Conservation (phyloP, 2,113 vertebrate species). For the Galemys pyrenaicus region DNA sequence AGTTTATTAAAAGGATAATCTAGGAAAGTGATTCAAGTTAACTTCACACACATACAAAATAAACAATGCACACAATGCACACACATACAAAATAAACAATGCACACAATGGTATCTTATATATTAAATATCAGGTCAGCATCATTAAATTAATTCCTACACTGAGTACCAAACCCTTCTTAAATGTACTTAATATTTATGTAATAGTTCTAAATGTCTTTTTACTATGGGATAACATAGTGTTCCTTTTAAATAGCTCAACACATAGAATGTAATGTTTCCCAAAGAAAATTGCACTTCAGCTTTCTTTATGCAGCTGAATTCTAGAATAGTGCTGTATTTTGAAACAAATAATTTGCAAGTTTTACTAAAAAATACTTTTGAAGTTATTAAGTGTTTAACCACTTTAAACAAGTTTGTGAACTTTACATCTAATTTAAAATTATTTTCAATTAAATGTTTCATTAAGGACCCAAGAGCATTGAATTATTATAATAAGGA, state of each 20-base stretch:
- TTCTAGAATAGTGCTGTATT: not conserved
- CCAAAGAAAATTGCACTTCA: not conserved
- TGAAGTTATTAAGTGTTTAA: slow-evolving; percentile 39
- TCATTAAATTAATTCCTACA: slow-evolving; percentile 30
- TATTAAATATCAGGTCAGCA: not conserved
- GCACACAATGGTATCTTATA: not conserved
- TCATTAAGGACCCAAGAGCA: not conserved
- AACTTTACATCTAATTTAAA: slow-evolving; percentile 41
- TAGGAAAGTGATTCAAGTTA: not conserved
- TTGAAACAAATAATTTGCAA: slow-evolving; percentile 15
- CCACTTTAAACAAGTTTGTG: not conserved
- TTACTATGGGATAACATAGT: not conserved
- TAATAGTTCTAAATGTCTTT: not conserved
- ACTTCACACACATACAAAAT: not conserved
- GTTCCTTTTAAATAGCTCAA: not conserved
- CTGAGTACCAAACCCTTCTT: not conserved
- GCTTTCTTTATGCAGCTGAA: not conserved
- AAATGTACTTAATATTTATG: not conserved
- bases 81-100: not conserved
- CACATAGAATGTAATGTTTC: not conserved
- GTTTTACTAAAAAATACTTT: not conserved
- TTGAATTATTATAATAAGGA: not conserved
- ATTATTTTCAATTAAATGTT: slow-evolving; percentile 32
- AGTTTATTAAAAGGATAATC: not conserved
- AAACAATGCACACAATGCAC: too few relatives aligned